Conservation (phyloP, 1,140 invertebrate genomes). For the Pinna nobilis region DNA sequence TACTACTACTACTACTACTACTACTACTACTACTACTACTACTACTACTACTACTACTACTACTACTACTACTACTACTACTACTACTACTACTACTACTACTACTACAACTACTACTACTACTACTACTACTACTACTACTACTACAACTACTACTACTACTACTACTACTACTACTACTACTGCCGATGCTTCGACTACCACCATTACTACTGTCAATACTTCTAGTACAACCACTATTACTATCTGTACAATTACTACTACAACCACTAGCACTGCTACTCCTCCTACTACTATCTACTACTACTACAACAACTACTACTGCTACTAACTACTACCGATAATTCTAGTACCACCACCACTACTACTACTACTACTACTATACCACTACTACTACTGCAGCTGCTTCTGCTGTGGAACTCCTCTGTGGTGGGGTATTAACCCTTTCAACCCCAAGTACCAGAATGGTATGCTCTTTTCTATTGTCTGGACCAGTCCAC, state of each 20-base stretch:
- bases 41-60: background rate
- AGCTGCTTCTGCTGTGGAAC: too few relatives aligned
- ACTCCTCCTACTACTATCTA: slow-evolving; percentile 5
- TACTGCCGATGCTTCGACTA: background rate
- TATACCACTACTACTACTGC: too few relatives aligned
- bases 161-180: slow-evolving; percentile 15
- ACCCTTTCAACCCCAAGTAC: too few relatives aligned
- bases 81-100: slow-evolving; percentile 9
- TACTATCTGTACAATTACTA: background rate
- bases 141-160: slow-evolving; percentile 9
- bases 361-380: too few relatives aligned
- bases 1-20: slow-evolving; percentile 24
- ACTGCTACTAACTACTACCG: too few relatives aligned
- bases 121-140: slow-evolving; percentile 11
- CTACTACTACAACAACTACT: too few relatives aligned
- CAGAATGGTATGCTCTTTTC: too few relatives aligned
- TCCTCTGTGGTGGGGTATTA: too few relatives aligned
- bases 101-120: slow-evolving; percentile 13
- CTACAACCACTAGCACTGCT: background rate
- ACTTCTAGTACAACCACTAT: slow-evolving; percentile 1
- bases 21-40: slow-evolving; percentile 8
- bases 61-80: slow-evolving; percentile 9
- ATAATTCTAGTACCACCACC: too few relatives aligned
- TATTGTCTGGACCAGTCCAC: too few relatives aligned
- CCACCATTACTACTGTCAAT: background rate